Evolutionary conservation across 2,888 invertebrate genomes (phyloP), one percentile per base, ranked within the genome.

Genomic region (Trichogramma dendrolimi): DNA sequence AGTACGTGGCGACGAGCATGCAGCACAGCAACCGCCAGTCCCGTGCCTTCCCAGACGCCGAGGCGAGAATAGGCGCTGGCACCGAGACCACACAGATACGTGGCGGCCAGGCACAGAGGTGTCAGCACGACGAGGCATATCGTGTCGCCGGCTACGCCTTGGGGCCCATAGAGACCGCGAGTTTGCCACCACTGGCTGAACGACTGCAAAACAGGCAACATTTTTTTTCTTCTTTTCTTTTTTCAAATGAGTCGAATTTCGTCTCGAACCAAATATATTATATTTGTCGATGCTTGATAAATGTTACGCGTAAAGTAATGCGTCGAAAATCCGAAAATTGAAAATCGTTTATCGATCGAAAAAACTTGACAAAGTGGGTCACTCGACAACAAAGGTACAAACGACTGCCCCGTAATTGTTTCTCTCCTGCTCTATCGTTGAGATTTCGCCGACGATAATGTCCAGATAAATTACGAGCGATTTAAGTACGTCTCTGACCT

Each of bases 51-150:
- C 78, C 79, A 79, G 62, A 74, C 71, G 49, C 77, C 75, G 44
- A 75, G 70, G 43, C 68, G 68, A 38, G 72, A 67, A 64, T 80
- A 80, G 11, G 77, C 72, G 14, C 72, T 68, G 40, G 81, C 80
- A 6, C 82, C 81, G 46, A 78, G 69, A 38, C 78, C 75, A 71
- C 83, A 83, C 14, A 83, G 73, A 71, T 80, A 83, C 8, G 80
- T 74, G 43, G 82, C 81, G 42, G 78, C 73, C 2, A 79, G 65
- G 50, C 83, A 82, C 46, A 83, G 71, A 1, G 83, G 83, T 5
- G 82, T 81, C 52, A 84, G 73, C 6, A 83, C 63, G 4, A 80
- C 47, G 47, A 83, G 78, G 67, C 83, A 82, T 6, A 80, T 66
- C 1, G 80, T 54, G 69, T 84, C 84, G 39, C 81, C 81, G 46